Evolutionary conservation across 2,113 vertebrate genomes (phyloP).

Genomic region (Hypocryptadius cinnamomeus): DNA sequence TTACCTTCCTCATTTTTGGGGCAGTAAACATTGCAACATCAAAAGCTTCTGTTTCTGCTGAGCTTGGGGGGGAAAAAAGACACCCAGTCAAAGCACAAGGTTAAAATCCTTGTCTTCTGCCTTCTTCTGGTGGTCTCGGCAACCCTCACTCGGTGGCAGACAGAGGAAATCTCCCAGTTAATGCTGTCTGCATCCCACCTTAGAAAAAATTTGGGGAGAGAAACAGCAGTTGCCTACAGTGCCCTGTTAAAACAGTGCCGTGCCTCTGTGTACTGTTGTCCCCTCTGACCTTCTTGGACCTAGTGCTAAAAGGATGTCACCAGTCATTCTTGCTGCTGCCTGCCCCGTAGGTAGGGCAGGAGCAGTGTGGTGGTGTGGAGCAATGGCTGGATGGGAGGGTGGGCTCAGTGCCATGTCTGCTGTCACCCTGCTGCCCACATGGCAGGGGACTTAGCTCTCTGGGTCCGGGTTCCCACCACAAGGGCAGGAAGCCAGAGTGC

Average conservation of each 20-base stretch:
- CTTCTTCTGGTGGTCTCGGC: not conserved
- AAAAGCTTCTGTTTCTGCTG: not conserved
- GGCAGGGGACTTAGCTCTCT: not conserved
- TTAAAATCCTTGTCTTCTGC: not conserved
- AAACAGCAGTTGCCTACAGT: not conserved
- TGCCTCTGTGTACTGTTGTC: not conserved
- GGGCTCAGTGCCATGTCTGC: not conserved
- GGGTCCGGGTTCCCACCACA: accelerated
- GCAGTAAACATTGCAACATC: slow-evolving; percentile 9
- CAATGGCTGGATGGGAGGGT: not conserved
- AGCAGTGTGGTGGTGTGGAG: not conserved
- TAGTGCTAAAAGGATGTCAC: not conserved
- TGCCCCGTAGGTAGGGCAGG: not conserved
- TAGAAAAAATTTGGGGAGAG: not conserved
- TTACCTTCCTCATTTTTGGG: slow-evolving; percentile 8
- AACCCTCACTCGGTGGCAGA: accelerated
- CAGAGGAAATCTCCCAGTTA: not conserved
- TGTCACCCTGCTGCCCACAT: not conserved
- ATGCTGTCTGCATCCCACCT: not conserved
- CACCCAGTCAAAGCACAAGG: not conserved
- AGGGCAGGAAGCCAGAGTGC: not conserved
- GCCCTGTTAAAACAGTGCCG: accelerated
- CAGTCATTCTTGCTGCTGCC: not conserved
- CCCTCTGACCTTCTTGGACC: not conserved
- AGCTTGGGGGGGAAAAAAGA: not conserved